Evolutionary conservation across 2,888 invertebrate species (phyloP), one percentile per base, ranked within the genome.

Genomic region (Cerceris ruficornis): DNA sequence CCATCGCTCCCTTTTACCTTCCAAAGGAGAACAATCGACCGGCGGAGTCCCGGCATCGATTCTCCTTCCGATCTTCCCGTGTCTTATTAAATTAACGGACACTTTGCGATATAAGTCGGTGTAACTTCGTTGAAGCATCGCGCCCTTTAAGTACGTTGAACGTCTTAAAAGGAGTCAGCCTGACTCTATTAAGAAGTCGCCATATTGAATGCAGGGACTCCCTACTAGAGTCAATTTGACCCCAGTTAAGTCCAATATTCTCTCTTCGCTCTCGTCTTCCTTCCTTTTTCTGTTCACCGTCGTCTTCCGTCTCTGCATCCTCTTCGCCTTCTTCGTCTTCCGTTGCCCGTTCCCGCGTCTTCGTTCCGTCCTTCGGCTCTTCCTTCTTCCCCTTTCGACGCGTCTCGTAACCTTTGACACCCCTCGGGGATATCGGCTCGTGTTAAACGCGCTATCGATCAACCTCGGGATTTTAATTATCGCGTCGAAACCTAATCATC

Each of bases 151-250:
- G 79, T 77, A 80, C 69, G 74, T 78, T 80, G 94, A 93, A 91
- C 93, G 94, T 94, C 95, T 95, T 95, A 95, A 95, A 95, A 95
- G 96, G 97, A 96, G 96, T 97, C 97, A 97, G 97, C 96, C 97
- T 97, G 97, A 97, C 97, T 97, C 97, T 96, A 97, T 97, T 97
- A 97, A 97, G 97, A 97, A 97, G 97, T 97, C 97, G 95, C 96
- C 95, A 94, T 94, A 92, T 92, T 92, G 94, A 94, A 94, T 93
- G 95, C 95, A 96, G 96, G 96, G 97, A 97, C 97, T 97, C 97
- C 97, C 97, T 97, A 97, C 97, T 97, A 97, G 97, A 97, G 97
- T 97, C 97, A 97, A 97, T 97, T 97, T 97, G 96, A 97, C 96
- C 96, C 97, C 96, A 94, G 95, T 94, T 95, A 95, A 96, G 95